Base-by-base conservation (phyloP, 2,888 invertebrate species). In the Seira musarum region DNA sequence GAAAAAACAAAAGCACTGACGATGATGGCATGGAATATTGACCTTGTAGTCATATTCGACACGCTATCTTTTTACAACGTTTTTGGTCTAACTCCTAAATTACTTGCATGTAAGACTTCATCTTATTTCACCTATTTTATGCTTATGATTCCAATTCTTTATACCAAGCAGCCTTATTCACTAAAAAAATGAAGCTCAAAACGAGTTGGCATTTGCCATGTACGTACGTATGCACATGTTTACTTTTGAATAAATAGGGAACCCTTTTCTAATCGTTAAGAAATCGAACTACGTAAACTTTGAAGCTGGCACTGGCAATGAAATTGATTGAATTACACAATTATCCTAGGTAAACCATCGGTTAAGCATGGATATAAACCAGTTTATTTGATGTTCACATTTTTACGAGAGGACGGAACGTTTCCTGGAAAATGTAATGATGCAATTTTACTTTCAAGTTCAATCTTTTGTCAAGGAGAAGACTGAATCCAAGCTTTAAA, bases 11-110 rank as follows among this genome's bases (percentile, higher is more conserved):
- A 40, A 40, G 40, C 40, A 8, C 13, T 40, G n/a, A n/a, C n/a
- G 5, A 40, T 8, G 40, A 40, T 40, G 40, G 40, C 40, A 40
- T 40, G 40, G 40, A 40, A 65, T 67, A 74, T 70, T 78, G 78
- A 78, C 78, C 78, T 78, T 78, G 78, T 40, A 19, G 25, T 66
- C 49, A n/a, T 30, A 53, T 64, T 70, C 63, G 69, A 67, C 67
- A 76, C 76, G 76, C 70, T 60, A 74, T 30, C 21, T 60, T 6
- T 46, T 35, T 67, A n/a, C n/a, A n/a, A n/a, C n/a, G n/a, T n/a
- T n/a, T n/a, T n/a, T n/a, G n/a, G n/a, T 73, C 40, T 66, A 15
- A 21, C 5, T 21, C 21, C 63, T 63, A 5, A 17, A 40, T 13
- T 40, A 40, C 40, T 40, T 40, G 40, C 40, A 40, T 40, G 13